phyloP scores from a whole-genome alignment of 1,140 invertebrate species.

The Lamellibrachia luymesi region DNA sequence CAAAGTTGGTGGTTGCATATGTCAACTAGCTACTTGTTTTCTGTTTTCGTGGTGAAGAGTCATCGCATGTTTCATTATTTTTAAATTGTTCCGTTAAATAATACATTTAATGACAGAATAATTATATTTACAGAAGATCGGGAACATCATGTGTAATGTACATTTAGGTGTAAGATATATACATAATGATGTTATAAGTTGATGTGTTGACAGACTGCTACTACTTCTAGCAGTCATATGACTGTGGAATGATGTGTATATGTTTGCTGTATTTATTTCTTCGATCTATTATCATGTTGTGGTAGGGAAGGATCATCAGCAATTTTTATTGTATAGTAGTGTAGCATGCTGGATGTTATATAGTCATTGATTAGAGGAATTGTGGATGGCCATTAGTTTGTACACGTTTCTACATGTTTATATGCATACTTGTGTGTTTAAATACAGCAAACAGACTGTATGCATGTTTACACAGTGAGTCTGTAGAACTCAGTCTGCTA shows the following conservation, averaged over 20 bases:
- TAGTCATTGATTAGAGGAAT: not conserved
- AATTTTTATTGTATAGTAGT: not conserved
- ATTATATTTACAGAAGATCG: not conserved
- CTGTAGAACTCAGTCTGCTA: not conserved
- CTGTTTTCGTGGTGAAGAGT: not conserved
- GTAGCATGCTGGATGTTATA: not conserved
- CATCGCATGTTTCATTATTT: not conserved
- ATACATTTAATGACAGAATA: not conserved
- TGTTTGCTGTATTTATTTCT: constrained; percentile 5
- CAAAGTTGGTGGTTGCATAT: not conserved
- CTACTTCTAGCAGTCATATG: not conserved
- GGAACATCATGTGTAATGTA: not conserved
- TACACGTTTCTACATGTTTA: not conserved
- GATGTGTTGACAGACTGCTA: not conserved
- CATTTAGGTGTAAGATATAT: constrained; percentile 5
- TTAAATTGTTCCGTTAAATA: not conserved
- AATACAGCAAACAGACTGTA: not conserved
- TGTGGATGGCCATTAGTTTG: not conserved
- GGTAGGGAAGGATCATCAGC: not conserved
- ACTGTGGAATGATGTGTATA: not conserved
- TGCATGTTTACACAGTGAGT: not conserved
- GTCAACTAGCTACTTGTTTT: not conserved
- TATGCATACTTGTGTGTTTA: not conserved
- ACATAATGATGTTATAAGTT: not conserved
- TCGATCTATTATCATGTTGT: not conserved